These are phyloP conservation scores for Lasiommata megera DNA, from an alignment of 2,888 invertebrate genomes.

Conservation along the genomic window DNA sequence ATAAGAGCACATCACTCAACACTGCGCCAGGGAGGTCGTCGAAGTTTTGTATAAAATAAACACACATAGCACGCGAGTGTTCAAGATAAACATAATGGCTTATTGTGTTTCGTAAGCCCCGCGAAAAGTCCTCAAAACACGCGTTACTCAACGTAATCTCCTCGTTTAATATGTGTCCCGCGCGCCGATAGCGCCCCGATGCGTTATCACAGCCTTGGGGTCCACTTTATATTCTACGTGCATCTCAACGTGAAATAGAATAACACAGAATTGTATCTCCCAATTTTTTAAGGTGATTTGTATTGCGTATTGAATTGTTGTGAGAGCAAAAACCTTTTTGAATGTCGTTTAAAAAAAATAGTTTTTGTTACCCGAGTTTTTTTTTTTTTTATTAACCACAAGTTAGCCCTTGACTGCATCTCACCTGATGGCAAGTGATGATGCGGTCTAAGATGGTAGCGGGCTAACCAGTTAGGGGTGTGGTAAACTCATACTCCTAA, in stretches of 20 bases:
- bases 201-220: neutral
- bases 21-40: too few relatives aligned
- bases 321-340: too few relatives aligned
- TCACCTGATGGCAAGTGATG: too few relatives aligned
- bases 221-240: neutral
- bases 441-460: too few relatives aligned
- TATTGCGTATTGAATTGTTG: too few relatives aligned
- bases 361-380: too few relatives aligned
- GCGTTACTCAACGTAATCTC: constrained; percentile 10
- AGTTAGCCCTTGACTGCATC: too few relatives aligned
- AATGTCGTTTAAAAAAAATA: too few relatives aligned
- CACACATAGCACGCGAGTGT: neutral
- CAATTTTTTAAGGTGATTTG: neutral
- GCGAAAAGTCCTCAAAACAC: constrained; percentile 8
- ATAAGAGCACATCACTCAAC: too few relatives aligned
- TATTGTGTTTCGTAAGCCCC: neutral
- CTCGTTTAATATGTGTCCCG: constrained; percentile 4
- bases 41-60: neutral
- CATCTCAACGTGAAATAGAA: neutral
- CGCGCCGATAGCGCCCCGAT: neutral
- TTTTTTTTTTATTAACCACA: too few relatives aligned
- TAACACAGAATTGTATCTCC: constrained; percentile 2
- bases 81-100: neutral
- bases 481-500: too few relatives aligned
- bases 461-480: too few relatives aligned